These are phyloP conservation scores for Drosophila austrosaltans DNA, from an alignment of 2,888 invertebrate species.

Conservation along the genomic window DNA sequence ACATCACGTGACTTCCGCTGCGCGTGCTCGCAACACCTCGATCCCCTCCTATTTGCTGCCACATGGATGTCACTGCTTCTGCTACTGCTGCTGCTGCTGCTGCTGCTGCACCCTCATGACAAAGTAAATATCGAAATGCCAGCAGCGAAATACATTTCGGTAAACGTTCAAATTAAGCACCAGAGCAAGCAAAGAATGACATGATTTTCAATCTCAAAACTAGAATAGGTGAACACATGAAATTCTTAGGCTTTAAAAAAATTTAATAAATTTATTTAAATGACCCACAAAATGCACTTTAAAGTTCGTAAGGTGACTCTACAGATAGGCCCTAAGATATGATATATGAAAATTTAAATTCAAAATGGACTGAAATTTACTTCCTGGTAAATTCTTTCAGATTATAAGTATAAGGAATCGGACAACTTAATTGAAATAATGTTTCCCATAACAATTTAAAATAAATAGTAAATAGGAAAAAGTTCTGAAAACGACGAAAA, in stretches of 20 bases:
- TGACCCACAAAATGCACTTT: not conserved
- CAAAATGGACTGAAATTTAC: too few species aligned
- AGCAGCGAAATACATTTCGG: slow-evolving; percentile 33
- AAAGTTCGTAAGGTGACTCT: not conserved
- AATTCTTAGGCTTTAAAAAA: not conserved
- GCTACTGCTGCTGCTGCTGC: slow-evolving; percentile 3
- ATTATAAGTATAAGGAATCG: too few species aligned
- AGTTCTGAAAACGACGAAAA: too few species aligned
- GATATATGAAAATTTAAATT: too few species aligned
- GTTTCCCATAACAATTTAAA: too few species aligned
- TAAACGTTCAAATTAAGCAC: slow-evolving; percentile 45
- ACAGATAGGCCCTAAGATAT: too few species aligned
- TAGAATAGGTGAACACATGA: not conserved
- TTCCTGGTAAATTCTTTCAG: too few species aligned
- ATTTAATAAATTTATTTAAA: not conserved
- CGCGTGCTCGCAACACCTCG: slow-evolving; percentile 75
- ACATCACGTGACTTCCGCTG: slow-evolving; percentile 78
- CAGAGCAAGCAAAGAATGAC: not conserved
- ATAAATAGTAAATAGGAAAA: too few species aligned
- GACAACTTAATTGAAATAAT: too few species aligned
- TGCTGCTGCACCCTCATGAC: slow-evolving; percentile 23
- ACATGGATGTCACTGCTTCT: not conserved
- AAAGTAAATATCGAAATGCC: slow-evolving; percentile 57
- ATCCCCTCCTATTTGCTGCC: not conserved
- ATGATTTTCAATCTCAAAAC: slow-evolving; percentile 10